A percentile compares a stretch with the other conserved stretches of the same genome.
Evolutionary conservation across 2,113 vertebrate species (phyloP).

Genomic region (Albula goreensis): DNA sequence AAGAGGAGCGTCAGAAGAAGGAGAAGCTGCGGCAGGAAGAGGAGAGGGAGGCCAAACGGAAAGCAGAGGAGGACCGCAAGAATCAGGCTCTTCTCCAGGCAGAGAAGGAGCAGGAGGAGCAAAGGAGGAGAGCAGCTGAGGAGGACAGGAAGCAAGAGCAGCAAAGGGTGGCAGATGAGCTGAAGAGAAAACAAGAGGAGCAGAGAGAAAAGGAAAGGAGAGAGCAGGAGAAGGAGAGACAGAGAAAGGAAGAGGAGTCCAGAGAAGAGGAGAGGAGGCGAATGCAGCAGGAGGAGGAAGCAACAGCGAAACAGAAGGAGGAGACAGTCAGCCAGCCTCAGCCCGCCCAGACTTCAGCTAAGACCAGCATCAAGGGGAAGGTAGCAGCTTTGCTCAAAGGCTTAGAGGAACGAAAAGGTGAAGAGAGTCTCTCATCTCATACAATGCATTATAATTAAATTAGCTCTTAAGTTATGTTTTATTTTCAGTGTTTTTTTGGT

Average conservation of each 20-base stretch:
- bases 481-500: no score
- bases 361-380: conserved; percentile 71
- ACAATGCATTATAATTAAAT: not conserved
- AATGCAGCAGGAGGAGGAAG: conserved; percentile 31
- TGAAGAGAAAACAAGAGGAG: conserved; percentile 30
- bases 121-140: conserved; percentile 12
- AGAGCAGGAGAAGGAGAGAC: conserved; percentile 49
- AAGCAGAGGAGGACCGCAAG: conserved; percentile 76
- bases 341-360: conserved; percentile 51
- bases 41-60: conserved; percentile 81
- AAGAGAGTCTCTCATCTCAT: not conserved
- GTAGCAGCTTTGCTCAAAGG: conserved; percentile 71
- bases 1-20: conserved; percentile 75
- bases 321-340: conserved; percentile 50
- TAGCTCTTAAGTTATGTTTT: no score
- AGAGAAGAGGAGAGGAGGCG: conserved; percentile 44
- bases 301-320: conserved; percentile 48
- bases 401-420: conserved; percentile 72
- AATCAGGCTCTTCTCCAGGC: conserved; percentile 67
- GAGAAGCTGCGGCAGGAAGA: conserved; percentile 68
- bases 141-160: conserved; percentile 33
- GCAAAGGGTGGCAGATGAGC: conserved; percentile 41
- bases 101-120: conserved; percentile 64
- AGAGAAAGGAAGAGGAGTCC: conserved; percentile 33
- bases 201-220: conserved; percentile 47